These are phyloP conservation scores for Apocrypta bakeri DNA, from an alignment of 1,140 invertebrate species.

Conservation along the genomic window DNA sequence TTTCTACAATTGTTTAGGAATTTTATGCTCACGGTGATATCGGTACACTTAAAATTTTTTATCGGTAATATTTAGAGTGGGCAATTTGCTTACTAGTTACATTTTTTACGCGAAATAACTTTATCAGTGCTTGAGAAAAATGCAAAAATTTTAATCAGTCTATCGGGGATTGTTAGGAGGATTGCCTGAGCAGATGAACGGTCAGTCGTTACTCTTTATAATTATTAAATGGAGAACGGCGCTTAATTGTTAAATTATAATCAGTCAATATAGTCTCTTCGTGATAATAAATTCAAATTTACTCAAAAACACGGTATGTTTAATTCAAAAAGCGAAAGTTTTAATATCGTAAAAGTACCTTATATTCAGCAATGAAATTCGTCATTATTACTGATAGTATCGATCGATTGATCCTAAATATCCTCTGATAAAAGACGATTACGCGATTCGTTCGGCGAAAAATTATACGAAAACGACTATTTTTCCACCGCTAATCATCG, in stretches of 20 bases:
- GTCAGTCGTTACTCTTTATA: neutral
- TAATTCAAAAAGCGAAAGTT: no score
- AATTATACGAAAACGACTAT: neutral
- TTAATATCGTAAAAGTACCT: neutral
- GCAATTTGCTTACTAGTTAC: no score
- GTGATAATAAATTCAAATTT: no score
- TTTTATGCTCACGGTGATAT: neutral
- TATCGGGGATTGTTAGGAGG: neutral
- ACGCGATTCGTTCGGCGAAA: neutral
- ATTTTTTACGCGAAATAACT: neutral
- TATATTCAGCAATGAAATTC: neutral
- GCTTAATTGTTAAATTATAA: neutral
- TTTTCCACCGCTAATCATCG: neutral
- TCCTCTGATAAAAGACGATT: neutral
- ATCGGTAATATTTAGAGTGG: neutral
- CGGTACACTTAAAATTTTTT: neutral
- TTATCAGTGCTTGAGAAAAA: neutral
- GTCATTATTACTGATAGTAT: neutral
- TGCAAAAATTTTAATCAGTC: neutral
- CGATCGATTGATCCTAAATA: no score
- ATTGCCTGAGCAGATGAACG: neutral
- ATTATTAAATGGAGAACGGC: neutral
- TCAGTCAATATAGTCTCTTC: no score
- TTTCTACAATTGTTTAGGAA: neutral
- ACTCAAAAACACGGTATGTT: no score